A percentile compares a stretch with the other conserved stretches of the same genome.
These are phyloP conservation scores for Aotus griseimembra DNA, from an alignment of 2,797 vertebrate species.

Conservation along the genomic window DNA sequence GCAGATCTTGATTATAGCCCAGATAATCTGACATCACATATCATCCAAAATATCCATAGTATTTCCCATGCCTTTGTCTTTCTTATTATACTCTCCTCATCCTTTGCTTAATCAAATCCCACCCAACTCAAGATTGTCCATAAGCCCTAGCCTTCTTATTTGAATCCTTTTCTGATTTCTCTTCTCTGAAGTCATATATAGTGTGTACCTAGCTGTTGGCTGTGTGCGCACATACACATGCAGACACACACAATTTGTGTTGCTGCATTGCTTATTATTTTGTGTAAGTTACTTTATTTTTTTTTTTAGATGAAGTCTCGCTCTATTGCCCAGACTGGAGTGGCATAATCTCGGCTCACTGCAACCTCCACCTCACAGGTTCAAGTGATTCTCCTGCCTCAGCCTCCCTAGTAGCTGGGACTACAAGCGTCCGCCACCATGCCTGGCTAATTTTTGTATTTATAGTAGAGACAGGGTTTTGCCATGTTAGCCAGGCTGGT, in stretches of 20 bases:
- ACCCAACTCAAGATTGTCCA: neutral
- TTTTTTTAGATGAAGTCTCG: too few relatives aligned
- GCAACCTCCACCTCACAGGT: fast-evolving
- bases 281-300: neutral
- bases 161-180: neutral
- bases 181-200: neutral
- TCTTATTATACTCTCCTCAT: neutral
- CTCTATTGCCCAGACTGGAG: too few relatives aligned
- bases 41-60: neutral
- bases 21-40: neutral
- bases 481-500: too few relatives aligned
- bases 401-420: too few relatives aligned
- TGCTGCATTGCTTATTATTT: neutral
- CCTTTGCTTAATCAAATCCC: neutral
- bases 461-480: too few relatives aligned
- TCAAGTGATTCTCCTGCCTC: too few relatives aligned
- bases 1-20: neutral
- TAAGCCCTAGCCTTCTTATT: neutral
- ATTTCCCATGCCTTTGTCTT: neutral
- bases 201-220: neutral
- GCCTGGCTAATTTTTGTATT: too few relatives aligned
- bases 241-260: neutral
- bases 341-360: too few relatives aligned
- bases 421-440: too few relatives aligned
- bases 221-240: neutral